Percentiles rank a stretch among this genome's conserved stretches.
Evolutionary conservation across 92 coral and sea anemone species (phyloP).

Genomic region (Zoanthus sociatus): DNA sequence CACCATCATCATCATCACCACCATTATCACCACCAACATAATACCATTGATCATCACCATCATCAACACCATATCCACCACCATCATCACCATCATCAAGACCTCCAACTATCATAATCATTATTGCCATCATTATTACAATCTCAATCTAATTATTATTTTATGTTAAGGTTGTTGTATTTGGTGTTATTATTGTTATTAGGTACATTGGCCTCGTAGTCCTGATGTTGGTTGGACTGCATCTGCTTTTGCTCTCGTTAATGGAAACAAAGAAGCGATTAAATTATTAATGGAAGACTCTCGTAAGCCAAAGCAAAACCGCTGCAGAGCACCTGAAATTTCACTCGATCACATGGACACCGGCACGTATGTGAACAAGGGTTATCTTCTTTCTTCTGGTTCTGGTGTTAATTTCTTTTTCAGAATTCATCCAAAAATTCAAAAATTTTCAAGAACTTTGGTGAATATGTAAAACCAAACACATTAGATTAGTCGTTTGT

Average conservation of each 20-base stretch:
- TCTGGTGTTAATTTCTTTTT: too few species aligned
- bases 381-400: too few species aligned
- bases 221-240: constrained; percentile 69
- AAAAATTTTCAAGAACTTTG: too few species aligned
- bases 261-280: constrained; percentile 70
- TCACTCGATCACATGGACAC: constrained; percentile 76
- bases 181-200: neutral
- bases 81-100: neutral
- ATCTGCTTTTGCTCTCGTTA: constrained; percentile 71
- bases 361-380: constrained; percentile 70
- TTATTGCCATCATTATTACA: neutral
- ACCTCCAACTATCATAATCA: too few species aligned
- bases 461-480: too few species aligned
- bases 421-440: too few species aligned
- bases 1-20: neutral
- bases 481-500: too few species aligned
- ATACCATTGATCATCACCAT: neutral
- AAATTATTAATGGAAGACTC: constrained; percentile 68
- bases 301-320: constrained; percentile 46
- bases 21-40: neutral
- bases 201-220: constrained; percentile 91
- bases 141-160: neutral
- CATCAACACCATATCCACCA: neutral
- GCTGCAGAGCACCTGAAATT: constrained; percentile 64
- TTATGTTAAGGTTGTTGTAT: neutral